Conservation (phyloP, 2,888 invertebrate genomes). For the Drosophila nr. fundita region DNA sequence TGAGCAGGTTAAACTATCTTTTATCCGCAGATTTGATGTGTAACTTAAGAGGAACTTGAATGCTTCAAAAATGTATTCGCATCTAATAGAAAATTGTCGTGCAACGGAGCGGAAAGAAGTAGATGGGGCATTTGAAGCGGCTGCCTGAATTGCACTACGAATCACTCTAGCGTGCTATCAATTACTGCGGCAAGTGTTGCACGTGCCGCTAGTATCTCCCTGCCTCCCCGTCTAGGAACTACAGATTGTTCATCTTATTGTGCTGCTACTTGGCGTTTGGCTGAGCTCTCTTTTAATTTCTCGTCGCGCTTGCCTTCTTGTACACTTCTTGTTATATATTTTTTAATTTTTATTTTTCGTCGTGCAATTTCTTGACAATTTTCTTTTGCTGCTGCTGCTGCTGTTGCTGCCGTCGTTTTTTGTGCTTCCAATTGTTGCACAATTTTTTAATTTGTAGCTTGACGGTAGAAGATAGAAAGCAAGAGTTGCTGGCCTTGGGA, state of each 20-base stretch:
- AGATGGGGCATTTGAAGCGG: conserved; percentile 15
- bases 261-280: conserved; percentile 65
- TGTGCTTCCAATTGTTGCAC: conserved; percentile 77
- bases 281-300: conserved; percentile 58
- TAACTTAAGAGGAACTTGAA: conserved; percentile 17
- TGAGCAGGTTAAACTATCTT: background rate
- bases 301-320: conserved; percentile 46
- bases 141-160: conserved; percentile 66
- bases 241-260: conserved; percentile 71
- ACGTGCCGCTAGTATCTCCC: conserved; percentile 54
- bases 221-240: conserved; percentile 11
- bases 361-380: conserved; percentile 74
- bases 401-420: conserved; percentile 45
- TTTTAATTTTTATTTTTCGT: conserved; percentile 38
- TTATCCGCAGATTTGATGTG: conserved; percentile 1
- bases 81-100: conserved; percentile 55
- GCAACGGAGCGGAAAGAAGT: conserved; percentile 30
- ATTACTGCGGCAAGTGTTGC: conserved; percentile 80
- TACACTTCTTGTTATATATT: conserved; percentile 31
- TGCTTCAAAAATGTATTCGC: conserved; percentile 22
- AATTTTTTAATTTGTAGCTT: conserved; percentile 80
- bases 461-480: conserved; percentile 49
- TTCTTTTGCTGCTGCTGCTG: conserved; percentile 40
- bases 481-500: conserved; percentile 37
- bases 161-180: conserved; percentile 80